These are phyloP conservation scores for Dromococcyx pavoninus DNA, from an alignment of 2,797 vertebrate genomes.

Conservation along the genomic window DNA sequence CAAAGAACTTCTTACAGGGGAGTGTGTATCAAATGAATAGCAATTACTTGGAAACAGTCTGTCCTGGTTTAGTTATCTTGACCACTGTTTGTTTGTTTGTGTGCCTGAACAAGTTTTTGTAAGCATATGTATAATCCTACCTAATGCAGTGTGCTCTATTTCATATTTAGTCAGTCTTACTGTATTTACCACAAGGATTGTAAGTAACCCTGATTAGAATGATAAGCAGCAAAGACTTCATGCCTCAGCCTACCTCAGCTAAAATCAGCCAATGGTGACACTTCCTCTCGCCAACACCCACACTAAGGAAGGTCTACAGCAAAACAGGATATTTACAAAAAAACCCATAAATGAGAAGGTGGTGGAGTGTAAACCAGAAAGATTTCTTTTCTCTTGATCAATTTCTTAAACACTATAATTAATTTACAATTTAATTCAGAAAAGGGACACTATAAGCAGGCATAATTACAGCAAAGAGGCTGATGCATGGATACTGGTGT, in stretches of 20 bases:
- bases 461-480: background rate
- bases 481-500: background rate
- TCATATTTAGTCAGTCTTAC: constrained; percentile 41
- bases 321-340: constrained; percentile 43
- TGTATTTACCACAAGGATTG: constrained; percentile 12
- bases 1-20: background rate
- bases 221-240: constrained; percentile 47
- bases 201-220: constrained; percentile 29
- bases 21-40: background rate
- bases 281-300: constrained; percentile 31
- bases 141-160: background rate
- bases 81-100: background rate
- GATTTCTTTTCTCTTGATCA: background rate
- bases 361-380: background rate
- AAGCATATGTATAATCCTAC: background rate
- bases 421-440: background rate
- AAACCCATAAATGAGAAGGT: background rate
- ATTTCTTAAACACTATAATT: background rate
- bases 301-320: constrained; percentile 18
- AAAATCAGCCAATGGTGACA: background rate
- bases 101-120: background rate
- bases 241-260: background rate
- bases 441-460: background rate
- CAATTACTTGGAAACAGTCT: background rate
- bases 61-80: background rate